These are phyloP conservation scores for Leptoclinus maculatus DNA, from an alignment of 2,797 vertebrate species.

Conservation along the genomic window DNA sequence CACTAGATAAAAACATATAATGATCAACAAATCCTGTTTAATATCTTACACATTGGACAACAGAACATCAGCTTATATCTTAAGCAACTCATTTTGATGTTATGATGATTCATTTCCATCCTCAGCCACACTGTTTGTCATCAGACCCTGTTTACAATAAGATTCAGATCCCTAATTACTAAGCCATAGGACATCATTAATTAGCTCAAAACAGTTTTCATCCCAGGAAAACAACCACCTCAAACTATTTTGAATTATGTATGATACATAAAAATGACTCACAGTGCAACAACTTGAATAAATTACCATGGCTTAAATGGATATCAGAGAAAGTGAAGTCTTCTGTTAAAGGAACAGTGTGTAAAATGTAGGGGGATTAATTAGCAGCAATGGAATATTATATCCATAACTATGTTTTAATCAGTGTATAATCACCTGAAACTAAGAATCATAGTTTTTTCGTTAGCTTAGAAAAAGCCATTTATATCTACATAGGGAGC, in stretches of 20 bases:
- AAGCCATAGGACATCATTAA: constrained; percentile 68
- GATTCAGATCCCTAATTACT: constrained; percentile 64
- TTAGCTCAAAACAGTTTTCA: constrained; percentile 71
- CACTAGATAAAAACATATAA: neutral
- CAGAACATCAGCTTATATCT: constrained; percentile 25
- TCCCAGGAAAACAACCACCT: constrained; percentile 72
- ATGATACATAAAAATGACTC: constrained; percentile 64
- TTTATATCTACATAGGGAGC: too few relatives aligned
- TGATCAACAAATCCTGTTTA: constrained; percentile 13
- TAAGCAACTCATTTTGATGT: constrained; percentile 28
- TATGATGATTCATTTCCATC: constrained; percentile 32
- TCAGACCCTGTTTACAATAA: constrained; percentile 57
- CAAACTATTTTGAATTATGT: constrained; percentile 75
- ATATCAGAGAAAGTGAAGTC: constrained; percentile 50
- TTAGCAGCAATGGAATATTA: neutral
- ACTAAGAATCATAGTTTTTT: neutral
- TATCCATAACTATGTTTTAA: neutral
- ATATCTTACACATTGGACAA: constrained; percentile 8
- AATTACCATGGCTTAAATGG: constrained; percentile 41
- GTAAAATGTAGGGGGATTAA: neutral
- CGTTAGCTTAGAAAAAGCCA: neutral
- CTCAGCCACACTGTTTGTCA: constrained; percentile 25
- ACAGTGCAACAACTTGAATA: constrained; percentile 61
- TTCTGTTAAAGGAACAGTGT: constrained; percentile 21
- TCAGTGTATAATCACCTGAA: neutral